These are phyloP conservation scores for Oncorhynchus keta DNA, from an alignment of 2,113 vertebrate species.

Conservation along the genomic window DNA sequence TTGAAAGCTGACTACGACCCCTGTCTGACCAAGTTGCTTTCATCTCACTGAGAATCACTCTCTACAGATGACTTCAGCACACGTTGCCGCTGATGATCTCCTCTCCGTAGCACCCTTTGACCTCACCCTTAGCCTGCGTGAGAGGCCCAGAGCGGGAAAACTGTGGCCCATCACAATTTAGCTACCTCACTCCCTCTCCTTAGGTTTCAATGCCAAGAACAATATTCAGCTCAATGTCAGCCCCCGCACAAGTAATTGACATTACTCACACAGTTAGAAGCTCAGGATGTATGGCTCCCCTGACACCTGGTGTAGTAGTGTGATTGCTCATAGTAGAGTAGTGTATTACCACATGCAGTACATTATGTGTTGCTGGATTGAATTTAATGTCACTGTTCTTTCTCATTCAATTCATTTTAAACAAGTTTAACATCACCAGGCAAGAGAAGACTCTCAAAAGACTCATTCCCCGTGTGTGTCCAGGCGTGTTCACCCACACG, in stretches of 20 bases:
- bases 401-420: conserved; percentile 54
- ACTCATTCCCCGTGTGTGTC: conserved; percentile 28
- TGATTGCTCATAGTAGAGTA: conserved; percentile 55
- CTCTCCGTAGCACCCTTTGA: conserved; percentile 55
- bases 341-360: conserved; percentile 59
- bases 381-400: conserved; percentile 53
- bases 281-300: conserved; percentile 59
- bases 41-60: conserved; percentile 55
- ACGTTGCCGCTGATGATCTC: conserved; percentile 49
- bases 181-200: conserved; percentile 45
- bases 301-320: conserved; percentile 46
- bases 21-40: conserved; percentile 64
- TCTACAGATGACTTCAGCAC: conserved; percentile 54
- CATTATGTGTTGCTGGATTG: conserved; percentile 57
- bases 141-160: conserved; percentile 49
- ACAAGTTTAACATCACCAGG: conserved; percentile 45
- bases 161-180: conserved; percentile 60
- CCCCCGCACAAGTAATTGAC: conserved; percentile 54
- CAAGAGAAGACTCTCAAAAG: conserved; percentile 36
- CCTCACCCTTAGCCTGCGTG: conserved; percentile 52
- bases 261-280: conserved; percentile 32
- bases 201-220: conserved; percentile 58
- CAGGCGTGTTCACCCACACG: conserved; percentile 30
- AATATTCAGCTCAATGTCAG: conserved; percentile 56
- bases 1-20: conserved; percentile 69